Evolutionary conservation across 2,113 vertebrate genomes (phyloP).

Genomic region (Nothocercus julius): DNA sequence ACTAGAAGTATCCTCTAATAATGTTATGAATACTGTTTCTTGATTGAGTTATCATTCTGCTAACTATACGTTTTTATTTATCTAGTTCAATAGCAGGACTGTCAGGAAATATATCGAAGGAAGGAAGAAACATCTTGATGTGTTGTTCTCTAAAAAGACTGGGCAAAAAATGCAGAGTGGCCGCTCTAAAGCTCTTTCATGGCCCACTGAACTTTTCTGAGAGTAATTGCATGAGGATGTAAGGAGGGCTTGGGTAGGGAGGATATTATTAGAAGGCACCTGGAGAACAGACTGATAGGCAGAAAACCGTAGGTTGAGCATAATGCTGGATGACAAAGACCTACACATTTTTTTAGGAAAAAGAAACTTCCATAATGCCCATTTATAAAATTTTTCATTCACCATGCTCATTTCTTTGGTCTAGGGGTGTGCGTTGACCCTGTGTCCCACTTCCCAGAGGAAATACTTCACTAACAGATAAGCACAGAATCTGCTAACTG

Average conservation of each 20-base stretch:
- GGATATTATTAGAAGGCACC: background rate
- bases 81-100: background rate
- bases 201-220: background rate
- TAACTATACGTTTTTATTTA: background rate
- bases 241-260: background rate
- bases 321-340: background rate
- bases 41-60: background rate
- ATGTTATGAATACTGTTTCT: background rate
- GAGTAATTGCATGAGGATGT: background rate
- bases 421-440: background rate
- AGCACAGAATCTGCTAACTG: background rate
- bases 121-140: background rate
- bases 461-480: background rate
- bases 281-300: background rate
- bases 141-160: background rate
- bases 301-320: background rate
- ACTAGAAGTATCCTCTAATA: background rate
- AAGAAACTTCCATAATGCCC: background rate
- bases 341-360: background rate
- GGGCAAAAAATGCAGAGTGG: background rate
- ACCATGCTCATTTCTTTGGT: background rate
- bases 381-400: background rate
- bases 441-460: accelerated
- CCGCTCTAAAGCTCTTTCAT: background rate
- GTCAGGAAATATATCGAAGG: background rate